Percentiles rank a stretch among this genome's conserved stretches.
Conservation (phyloP, 2,113 vertebrate species). For the Rhabdornis inornatus region DNA sequence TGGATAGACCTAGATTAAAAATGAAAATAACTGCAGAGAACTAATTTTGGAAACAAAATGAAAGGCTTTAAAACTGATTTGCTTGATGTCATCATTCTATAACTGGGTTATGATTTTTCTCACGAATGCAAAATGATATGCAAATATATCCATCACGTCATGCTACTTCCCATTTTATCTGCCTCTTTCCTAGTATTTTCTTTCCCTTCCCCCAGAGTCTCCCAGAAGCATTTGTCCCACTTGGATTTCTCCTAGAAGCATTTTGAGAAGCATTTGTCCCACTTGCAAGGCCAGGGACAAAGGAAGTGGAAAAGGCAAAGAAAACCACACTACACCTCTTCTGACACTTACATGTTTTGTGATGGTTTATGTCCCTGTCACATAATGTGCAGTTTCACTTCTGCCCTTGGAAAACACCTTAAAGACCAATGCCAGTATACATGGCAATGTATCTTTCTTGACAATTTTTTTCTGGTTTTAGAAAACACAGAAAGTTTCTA, state of each 20-base stretch:
- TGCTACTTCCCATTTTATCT: neutral
- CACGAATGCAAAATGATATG: neutral
- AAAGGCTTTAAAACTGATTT: neutral
- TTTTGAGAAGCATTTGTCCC: neutral
- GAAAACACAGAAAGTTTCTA: neutral
- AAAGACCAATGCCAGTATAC: neutral
- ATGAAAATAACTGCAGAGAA: neutral
- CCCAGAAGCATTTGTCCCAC: neutral
- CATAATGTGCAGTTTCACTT: neutral
- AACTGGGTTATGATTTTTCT: constrained; percentile 27
- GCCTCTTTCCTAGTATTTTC: neutral
- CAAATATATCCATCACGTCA: neutral
- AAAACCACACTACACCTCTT: neutral
- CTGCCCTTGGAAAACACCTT: neutral
- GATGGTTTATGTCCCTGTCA: neutral
- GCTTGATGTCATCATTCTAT: neutral
- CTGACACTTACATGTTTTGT: neutral
- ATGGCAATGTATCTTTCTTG: neutral
- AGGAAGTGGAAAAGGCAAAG: neutral
- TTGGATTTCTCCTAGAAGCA: neutral
- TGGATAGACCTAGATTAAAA: neutral
- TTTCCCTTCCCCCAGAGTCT: neutral
- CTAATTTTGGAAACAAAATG: neutral
- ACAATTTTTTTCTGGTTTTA: neutral
- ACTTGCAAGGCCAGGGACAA: neutral